phyloP scores from a whole-genome alignment of 2,113 vertebrate species.

The Pterocles orientalis region DNA sequence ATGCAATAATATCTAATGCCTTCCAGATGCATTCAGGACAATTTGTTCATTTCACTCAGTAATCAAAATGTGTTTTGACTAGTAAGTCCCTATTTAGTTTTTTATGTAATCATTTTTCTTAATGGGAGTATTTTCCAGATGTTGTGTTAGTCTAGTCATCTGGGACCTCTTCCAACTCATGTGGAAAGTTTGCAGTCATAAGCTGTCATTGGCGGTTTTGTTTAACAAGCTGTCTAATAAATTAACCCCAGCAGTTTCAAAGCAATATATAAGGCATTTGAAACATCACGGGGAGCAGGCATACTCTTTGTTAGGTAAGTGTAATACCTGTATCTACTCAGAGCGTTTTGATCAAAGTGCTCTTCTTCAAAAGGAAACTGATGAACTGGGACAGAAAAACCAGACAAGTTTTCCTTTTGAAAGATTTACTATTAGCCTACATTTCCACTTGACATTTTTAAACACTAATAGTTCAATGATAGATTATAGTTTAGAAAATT shows the following conservation, averaged over 20 bases:
- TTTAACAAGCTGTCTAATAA: constrained; percentile 74
- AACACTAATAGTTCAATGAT: neutral
- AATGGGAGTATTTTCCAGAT: constrained; percentile 82
- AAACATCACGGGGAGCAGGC: constrained; percentile 21
- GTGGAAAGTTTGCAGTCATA: constrained; percentile 83
- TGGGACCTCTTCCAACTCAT: constrained; percentile 72
- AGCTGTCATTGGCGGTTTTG: constrained; percentile 72
- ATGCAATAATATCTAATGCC: neutral
- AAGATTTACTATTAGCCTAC: neutral
- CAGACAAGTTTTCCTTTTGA: neutral
- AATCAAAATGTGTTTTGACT: constrained; percentile 78
- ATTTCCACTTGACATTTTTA: neutral
- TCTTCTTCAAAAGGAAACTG: neutral
- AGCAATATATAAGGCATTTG: constrained; percentile 77
- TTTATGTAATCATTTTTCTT: constrained; percentile 78
- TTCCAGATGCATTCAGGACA: constrained; percentile 70
- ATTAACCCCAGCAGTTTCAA: constrained; percentile 58
- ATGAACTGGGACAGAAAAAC: neutral
- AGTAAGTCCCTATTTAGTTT: constrained; percentile 70
- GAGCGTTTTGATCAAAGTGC: neutral
- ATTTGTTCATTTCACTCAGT: constrained; percentile 71
- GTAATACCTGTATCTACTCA: neutral
- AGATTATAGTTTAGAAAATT: neutral
- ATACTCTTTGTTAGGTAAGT: constrained; percentile 73
- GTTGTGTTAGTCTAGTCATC: constrained; percentile 76